Conservation (phyloP, 35 echinoderm and acorn worm genomes). For the Lytechinus variegatus region DNA sequence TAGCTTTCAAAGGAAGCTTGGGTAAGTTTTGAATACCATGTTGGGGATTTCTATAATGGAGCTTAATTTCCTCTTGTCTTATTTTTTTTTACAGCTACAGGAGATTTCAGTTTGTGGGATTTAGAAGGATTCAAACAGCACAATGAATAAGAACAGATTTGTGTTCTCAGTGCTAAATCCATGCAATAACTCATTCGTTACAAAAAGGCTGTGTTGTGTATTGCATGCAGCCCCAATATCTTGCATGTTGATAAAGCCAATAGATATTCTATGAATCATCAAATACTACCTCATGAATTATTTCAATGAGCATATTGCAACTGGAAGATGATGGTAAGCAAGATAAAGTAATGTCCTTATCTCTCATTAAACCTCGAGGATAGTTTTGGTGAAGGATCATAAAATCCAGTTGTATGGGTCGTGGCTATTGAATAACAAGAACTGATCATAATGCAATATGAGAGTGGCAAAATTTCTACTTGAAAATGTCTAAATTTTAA, state of each 20-base stretch:
- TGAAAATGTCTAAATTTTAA: too few species aligned
- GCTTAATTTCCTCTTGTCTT: conserved; percentile 20
- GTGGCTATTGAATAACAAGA: too few species aligned
- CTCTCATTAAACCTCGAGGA: too few species aligned
- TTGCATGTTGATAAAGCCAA: background rate
- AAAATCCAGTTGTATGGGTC: too few species aligned
- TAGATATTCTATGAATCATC: background rate
- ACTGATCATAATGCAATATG: too few species aligned
- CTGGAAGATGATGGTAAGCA: too few species aligned
- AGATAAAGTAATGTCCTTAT: too few species aligned
- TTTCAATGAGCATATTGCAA: too few species aligned
- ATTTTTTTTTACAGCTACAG: background rate
- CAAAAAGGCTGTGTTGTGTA: too few species aligned
- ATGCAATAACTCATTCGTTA: background rate
- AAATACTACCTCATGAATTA: background rate
- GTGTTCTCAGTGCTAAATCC: background rate
- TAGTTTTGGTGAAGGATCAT: too few species aligned
- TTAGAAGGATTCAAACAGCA: background rate
- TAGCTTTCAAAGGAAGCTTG: background rate
- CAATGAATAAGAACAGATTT: background rate
- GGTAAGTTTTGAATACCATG: background rate
- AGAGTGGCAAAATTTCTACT: too few species aligned
- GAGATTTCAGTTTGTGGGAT: background rate
- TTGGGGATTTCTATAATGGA: conserved; percentile 30
- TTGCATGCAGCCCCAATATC: background rate